These are phyloP conservation scores for Trichopoda pennipes DNA, from an alignment of 2,888 invertebrate genomes.

Conservation along the genomic window DNA sequence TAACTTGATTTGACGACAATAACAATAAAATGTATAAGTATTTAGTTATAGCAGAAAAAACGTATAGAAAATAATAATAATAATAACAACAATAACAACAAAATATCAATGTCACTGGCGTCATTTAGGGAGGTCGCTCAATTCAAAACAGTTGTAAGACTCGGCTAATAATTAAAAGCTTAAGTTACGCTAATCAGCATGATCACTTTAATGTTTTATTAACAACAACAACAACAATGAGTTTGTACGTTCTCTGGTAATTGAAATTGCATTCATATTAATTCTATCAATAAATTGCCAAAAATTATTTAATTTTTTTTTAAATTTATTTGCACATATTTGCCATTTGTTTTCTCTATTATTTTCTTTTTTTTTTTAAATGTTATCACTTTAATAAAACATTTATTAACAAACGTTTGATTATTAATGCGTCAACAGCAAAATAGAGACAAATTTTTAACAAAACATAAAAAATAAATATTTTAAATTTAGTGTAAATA, in stretches of 20 bases:
- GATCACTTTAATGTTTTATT: constrained; percentile 31
- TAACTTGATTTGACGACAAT: constrained; percentile 30
- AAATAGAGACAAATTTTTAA: constrained; percentile 23
- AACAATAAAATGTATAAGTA: constrained; percentile 33
- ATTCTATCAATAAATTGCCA: constrained; percentile 51
- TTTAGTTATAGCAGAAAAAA: constrained; percentile 21
- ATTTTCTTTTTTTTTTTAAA: not conserved
- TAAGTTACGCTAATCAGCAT: constrained; percentile 56
- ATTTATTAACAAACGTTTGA: constrained; percentile 18
- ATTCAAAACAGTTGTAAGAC: constrained; percentile 47
- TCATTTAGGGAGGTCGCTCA: constrained; percentile 57
- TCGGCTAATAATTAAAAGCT: constrained; percentile 62
- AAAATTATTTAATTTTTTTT: constrained; percentile 43
- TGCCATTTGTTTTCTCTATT: constrained; percentile 7
- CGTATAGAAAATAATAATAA: constrained; percentile 24
- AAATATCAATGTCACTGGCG: constrained; percentile 63
- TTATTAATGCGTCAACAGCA: constrained; percentile 27
- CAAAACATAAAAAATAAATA: constrained; percentile 1
- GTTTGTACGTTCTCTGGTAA: constrained; percentile 1
- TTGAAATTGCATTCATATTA: constrained; percentile 15
- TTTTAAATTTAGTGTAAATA: constrained; percentile 30
- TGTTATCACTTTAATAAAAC: constrained; percentile 35
- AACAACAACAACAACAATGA: not conserved
- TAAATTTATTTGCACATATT: constrained; percentile 38
- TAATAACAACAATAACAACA: constrained; percentile 20